A percentile compares a stretch with the other conserved stretches of the same genome.
Evolutionary conservation across 2,797 vertebrate genomes (phyloP).

Genomic region (Gambelia wislizenii): DNA sequence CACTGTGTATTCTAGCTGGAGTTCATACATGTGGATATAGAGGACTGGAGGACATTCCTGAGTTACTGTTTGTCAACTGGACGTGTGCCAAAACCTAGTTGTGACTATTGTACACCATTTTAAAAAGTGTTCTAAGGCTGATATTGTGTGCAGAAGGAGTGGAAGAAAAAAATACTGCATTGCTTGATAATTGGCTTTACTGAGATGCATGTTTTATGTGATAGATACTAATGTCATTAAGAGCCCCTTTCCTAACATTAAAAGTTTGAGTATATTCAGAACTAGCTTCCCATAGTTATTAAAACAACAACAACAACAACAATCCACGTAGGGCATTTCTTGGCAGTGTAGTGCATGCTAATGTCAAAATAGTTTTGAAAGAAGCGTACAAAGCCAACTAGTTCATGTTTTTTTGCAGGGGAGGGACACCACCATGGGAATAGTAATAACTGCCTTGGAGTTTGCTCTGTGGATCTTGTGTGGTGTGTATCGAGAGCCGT

Average conservation of each 20-base stretch:
- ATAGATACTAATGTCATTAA: not conserved
- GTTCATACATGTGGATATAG: not conserved
- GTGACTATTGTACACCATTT: not conserved
- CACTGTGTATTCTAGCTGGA: not conserved
- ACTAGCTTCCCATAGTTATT: slow-evolving; percentile 27
- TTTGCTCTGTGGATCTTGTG: not conserved
- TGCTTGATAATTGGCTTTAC: not conserved
- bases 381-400: not conserved
- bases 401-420: not conserved
- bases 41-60: slow-evolving; percentile 8
- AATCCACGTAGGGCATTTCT: slow-evolving; percentile 32
- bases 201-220: not conserved
- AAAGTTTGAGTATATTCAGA: not conserved
- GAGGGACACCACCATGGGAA: not conserved
- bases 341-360: not conserved
- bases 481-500: not conserved
- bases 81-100: not conserved
- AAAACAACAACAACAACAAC: no score
- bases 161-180: not conserved
- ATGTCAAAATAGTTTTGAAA: not conserved
- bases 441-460: not conserved
- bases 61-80: not conserved
- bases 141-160: not conserved
- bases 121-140: not conserved
- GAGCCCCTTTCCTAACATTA: not conserved